Evolutionary conservation across 2,797 vertebrate genomes (phyloP).

Genomic region (Melanotaenia pygmaea): DNA sequence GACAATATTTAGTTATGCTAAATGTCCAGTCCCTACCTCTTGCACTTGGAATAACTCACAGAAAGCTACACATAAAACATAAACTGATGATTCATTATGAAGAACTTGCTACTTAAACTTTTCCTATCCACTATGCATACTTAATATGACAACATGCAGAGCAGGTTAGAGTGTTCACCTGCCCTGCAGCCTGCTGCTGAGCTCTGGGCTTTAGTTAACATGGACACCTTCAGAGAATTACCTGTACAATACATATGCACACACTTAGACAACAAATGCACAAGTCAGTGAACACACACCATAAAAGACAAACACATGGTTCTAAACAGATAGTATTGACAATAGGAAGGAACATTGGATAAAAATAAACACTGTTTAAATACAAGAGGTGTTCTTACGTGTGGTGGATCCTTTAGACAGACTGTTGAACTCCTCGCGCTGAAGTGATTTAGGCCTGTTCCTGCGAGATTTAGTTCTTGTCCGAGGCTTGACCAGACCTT

Average conservation of each 20-base stretch:
- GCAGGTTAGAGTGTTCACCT: conserved; percentile 73
- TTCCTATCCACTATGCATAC: conserved; percentile 17
- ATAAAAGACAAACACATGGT: not conserved
- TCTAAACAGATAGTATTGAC: not conserved
- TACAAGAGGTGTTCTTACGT: conserved; percentile 77
- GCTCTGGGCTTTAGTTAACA: conserved; percentile 73
- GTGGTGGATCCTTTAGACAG: conserved; percentile 85
- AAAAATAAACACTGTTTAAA: not conserved
- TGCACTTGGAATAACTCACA: conserved; percentile 3
- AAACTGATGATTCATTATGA: not conserved
- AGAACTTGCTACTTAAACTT: no score
- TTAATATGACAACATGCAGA: conserved; percentile 64
- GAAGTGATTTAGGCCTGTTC: conserved; percentile 91
- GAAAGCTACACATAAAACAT: conserved; percentile 3
- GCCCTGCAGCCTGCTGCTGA: conserved; percentile 72
- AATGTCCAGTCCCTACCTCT: not conserved
- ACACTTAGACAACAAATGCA: conserved; percentile 32
- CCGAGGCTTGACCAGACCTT: conserved; percentile 87
- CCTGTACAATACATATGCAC: conserved; percentile 68
- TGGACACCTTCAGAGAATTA: conserved; percentile 72
- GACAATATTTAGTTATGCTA: not conserved
- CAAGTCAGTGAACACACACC: not conserved
- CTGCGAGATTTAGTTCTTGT: conserved; percentile 83
- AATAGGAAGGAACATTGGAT: conserved; percentile 1
- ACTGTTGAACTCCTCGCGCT: conserved; percentile 86